Base-by-base conservation (phyloP, 2,888 invertebrate species). In the Eristalinus sepulchralis region DNA sequence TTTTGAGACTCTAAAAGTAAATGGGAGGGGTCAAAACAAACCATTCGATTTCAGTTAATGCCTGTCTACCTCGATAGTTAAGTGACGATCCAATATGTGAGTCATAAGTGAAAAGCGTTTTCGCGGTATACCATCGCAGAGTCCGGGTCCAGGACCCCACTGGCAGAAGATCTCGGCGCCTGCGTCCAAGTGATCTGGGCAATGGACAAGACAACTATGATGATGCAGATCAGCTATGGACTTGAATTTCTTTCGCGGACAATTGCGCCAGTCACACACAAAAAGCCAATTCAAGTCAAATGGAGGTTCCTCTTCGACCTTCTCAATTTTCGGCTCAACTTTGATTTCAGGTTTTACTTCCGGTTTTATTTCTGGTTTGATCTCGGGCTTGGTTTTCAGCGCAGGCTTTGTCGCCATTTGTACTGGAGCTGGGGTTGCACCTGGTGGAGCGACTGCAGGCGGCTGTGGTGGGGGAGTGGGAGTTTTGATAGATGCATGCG, bases 91-190 rank as follows among this genome's bases (percentile, higher is more conserved):
- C 90, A 97, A 96, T 84, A 99, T 94, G 93, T 99, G 99, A 81
- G 99, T 99, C 95, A 99, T 97, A 47, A 99, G 94, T 0, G 99
- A 99, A 94, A 98, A 98, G 73, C 97, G 95, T 91, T 97, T 96
- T 77, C 99, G 93, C 76, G 97, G 96, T 92, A 98, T 95, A 59
- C 96, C 95, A 93, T 99, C 99, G 92, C 98, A 98, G 89, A 95
- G 93, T 47, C 95, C 94, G 8, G 91, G 91, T 1, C 92, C 92
- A 4, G 90, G 89, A 34, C 96, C 95, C 99, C 99, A 99, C 91
- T 96, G 94, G 91, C 99, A 99, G 20, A 96, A 94, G 88, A 97
- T 96, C 91, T 97, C 97, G 34, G 95, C 95, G 11, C 93, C 94
- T 24, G 93, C 92, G 88, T 94, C 94, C 75, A 93, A 90, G 76